phyloP scores from a whole-genome alignment of 2,888 invertebrate genomes.

The Bruchidius siliquastri region DNA sequence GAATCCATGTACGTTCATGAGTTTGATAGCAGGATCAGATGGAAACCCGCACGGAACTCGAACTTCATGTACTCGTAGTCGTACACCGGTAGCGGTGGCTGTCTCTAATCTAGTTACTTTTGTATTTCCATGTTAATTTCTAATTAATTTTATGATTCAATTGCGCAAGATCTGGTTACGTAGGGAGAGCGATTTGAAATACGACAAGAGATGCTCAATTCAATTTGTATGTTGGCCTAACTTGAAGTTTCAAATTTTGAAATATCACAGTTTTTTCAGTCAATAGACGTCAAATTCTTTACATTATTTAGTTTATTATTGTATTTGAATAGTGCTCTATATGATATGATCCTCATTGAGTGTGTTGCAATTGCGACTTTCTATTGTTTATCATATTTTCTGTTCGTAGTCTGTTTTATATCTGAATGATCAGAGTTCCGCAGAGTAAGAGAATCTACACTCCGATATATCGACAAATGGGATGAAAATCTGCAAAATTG shows the following conservation, averaged over 20 bases:
- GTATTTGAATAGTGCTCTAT: too few species aligned
- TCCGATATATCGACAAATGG: background rate
- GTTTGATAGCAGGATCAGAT: background rate
- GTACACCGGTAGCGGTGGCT: background rate
- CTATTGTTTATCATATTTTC: too few species aligned
- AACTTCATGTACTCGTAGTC: background rate
- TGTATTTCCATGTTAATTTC: constrained; percentile 24
- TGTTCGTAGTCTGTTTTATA: too few species aligned
- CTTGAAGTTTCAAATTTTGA: too few species aligned
- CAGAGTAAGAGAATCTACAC: too few species aligned
- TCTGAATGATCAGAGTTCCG: too few species aligned
- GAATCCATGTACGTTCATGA: background rate
- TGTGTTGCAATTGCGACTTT: too few species aligned
- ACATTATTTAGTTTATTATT: too few species aligned
- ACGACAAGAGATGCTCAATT: background rate
- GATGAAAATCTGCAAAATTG: constrained; percentile 13
- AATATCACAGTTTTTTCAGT: too few species aligned
- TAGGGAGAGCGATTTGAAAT: background rate
- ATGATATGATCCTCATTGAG: too few species aligned
- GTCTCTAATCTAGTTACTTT: constrained; percentile 22
- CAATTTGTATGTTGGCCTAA: too few species aligned
- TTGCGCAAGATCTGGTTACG: background rate
- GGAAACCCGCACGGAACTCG: background rate
- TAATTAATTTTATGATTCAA: constrained; percentile 18
- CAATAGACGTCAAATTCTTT: too few species aligned